Evolutionary conservation across 2,797 vertebrate species (phyloP), one percentile per base, ranked within the genome.

Genomic region (Propithecus perrieri): DNA sequence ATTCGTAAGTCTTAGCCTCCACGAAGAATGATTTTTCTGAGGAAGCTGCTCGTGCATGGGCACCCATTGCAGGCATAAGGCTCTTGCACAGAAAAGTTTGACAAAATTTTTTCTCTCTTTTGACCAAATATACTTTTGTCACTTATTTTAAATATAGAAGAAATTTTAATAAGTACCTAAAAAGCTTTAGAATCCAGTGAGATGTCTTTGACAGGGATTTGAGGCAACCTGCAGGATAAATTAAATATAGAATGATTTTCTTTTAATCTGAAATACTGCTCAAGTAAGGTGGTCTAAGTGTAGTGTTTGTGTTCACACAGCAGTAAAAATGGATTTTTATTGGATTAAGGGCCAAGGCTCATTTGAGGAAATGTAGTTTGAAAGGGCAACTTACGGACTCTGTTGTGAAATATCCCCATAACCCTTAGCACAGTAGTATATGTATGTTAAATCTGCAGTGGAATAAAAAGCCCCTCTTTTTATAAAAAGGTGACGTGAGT

Each of bases 61-160:
- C 7, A 71, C 33, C 30, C 75, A 75, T 22, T 80, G 20, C 1
- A 91, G 63, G 35, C 12, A 30, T 13, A 71, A 75, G 15, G 13
- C 24, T 90, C 35, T 69, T 57, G 85, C 30, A 61, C 22, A 90
- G 18, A 91, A 55, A 95, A 65, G 4, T 43, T 79, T 69, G 12
- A 93, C 10, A 57, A 91, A 76, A 86, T 50, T 8, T 22, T 38
- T 38, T 38, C 35, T 20, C 8, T 69, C n/a, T 83, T 93, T 96
- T 57, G 46, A 26, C 5, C 84, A 95, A 88, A 90, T 91, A 75
- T 33, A 86, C 79, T 55, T 92, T 57, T 91, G 13, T 55, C 86
- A 53, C 8, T 78, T 75, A 83, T 78, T 96, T 92, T 78, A 85
- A 93, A 91, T 69, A 63, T 15, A 85, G 4, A 74, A 7, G 8